A percentile compares a stretch with the other conserved stretches of the same genome.
These are phyloP conservation scores for Siphlonurus alternatus DNA, from an alignment of 2,888 invertebrate species.

Conservation along the genomic window DNA sequence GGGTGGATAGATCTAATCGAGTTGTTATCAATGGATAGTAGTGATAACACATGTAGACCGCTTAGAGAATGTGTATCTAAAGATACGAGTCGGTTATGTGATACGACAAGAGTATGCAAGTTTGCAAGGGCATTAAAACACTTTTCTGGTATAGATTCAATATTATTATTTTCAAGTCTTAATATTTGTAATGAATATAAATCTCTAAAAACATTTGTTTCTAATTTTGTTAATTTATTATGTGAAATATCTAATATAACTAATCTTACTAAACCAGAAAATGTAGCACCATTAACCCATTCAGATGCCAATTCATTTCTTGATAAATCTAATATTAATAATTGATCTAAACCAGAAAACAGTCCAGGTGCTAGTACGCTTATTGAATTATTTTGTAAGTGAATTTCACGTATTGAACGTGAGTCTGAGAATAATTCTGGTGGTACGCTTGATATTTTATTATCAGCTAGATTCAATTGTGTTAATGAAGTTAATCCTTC, in stretches of 20 bases:
- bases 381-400: slow-evolving; percentile 66
- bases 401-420: slow-evolving; percentile 59
- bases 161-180: slow-evolving; percentile 59
- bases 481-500: slow-evolving; percentile 55
- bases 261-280: slow-evolving; percentile 55
- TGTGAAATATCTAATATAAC: slow-evolving; percentile 60
- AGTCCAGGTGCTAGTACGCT: slow-evolving; percentile 64
- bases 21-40: slow-evolving; percentile 66
- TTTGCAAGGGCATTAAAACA: slow-evolving; percentile 59
- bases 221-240: slow-evolving; percentile 55
- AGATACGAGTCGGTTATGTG: slow-evolving; percentile 58
- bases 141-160: slow-evolving; percentile 59
- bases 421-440: slow-evolving; percentile 67
- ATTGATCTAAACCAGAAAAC: slow-evolving; percentile 55
- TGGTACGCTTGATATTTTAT: slow-evolving; percentile 61
- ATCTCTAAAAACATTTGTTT: slow-evolving; percentile 58
- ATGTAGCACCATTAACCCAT: slow-evolving; percentile 67
- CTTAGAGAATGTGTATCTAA: slow-evolving; percentile 60
- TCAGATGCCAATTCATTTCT: slow-evolving; percentile 65
- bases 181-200: slow-evolving; percentile 63
- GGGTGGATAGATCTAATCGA: slow-evolving; percentile 55
- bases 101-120: slow-evolving; percentile 63
- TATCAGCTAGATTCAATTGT: slow-evolving; percentile 61
- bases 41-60: slow-evolving; percentile 55
- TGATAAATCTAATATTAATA: slow-evolving; percentile 58